phyloP scores from a whole-genome alignment of 2,113 vertebrate genomes.

The Aptenodytes patagonicus region DNA sequence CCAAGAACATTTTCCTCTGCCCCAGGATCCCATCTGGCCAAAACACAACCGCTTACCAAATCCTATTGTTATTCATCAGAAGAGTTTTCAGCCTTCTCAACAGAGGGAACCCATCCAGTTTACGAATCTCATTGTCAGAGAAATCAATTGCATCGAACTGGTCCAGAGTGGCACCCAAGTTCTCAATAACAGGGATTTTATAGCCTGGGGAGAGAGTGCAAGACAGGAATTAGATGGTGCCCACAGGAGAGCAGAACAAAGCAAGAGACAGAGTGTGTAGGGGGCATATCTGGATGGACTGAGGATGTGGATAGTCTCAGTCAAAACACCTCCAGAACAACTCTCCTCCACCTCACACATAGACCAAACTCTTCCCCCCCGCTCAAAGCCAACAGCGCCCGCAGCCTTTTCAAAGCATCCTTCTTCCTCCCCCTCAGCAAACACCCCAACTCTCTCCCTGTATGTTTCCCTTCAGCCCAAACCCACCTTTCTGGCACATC shows the following conservation, averaged over 20 bases:
- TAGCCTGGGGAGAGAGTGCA: constrained; percentile 73
- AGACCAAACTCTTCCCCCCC: neutral
- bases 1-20: neutral
- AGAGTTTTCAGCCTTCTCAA: constrained; percentile 89
- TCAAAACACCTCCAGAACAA: neutral
- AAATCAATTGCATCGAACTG: constrained; percentile 97
- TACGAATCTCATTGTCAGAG: constrained; percentile 95
- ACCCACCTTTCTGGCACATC: too few species aligned
- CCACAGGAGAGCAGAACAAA: neutral
- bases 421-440: neutral
- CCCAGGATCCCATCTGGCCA: neutral
- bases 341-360: neutral
- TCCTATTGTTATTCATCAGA: constrained; percentile 94
- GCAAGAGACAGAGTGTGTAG: fast-evolving
- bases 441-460: too few species aligned
- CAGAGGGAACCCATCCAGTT: constrained; percentile 93
- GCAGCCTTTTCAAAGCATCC: fast-evolving
- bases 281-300: fast-evolving
- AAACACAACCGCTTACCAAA: constrained; percentile 79
- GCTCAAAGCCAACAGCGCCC: neutral
- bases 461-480: fast-evolving
- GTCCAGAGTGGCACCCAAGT: constrained; percentile 93
- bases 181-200: constrained; percentile 96
- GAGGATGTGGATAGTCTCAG: fast-evolving
- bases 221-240: neutral